phyloP scores from a whole-genome alignment of 2,888 invertebrate species.

The Busseola fusca region DNA sequence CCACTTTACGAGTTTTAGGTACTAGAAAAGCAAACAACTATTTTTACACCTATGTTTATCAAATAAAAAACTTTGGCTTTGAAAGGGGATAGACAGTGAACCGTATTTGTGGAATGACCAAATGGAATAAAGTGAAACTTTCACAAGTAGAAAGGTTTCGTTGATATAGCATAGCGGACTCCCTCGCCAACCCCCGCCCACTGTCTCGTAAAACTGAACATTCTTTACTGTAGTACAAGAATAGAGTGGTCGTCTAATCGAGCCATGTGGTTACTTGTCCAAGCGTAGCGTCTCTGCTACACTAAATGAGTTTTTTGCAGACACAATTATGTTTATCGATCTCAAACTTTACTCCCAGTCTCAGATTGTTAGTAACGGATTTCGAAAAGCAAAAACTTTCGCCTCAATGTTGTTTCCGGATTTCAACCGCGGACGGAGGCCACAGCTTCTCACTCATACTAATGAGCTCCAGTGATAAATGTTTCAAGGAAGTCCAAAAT shows the following conservation, averaged over 20 bases:
- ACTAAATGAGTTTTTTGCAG: not conserved
- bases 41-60: no score
- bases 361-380: conserved; percentile 2
- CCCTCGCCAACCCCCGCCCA: not conserved
- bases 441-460: not conserved
- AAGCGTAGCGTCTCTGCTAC: not conserved
- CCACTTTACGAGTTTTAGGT: not conserved
- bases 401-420: not conserved
- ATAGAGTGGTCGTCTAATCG: not conserved
- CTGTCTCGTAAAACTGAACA: conserved; percentile 7
- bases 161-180: not conserved
- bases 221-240: not conserved
- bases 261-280: not conserved
- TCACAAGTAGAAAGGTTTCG: conserved; percentile 4
- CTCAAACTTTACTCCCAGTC: conserved; percentile 2
- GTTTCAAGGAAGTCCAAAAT: conserved; percentile 6
- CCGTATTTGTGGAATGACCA: conserved; percentile 14
- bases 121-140: conserved; percentile 19
- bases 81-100: conserved; percentile 9
- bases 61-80: no score
- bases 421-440: not conserved
- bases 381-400: not conserved
- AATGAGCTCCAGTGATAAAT: conserved; percentile 15
- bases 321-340: not conserved
- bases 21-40: no score